Conservation (phyloP, 2,888 invertebrate species). For the Cryptosula pallasiana region DNA sequence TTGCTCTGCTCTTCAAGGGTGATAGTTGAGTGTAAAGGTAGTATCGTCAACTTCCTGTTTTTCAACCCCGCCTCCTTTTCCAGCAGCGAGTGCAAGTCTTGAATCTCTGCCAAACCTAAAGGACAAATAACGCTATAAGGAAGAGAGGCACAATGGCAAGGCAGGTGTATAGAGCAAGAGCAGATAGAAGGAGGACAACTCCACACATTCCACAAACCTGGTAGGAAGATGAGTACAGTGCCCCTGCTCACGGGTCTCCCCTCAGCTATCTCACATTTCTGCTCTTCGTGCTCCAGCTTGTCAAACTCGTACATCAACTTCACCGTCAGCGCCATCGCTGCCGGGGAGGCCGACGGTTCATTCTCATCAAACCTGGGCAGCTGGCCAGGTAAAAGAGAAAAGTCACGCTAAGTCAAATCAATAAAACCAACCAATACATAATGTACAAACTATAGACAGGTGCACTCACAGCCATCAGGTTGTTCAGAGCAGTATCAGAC, state of each 20-base stretch:
- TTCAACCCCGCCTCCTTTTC: neutral
- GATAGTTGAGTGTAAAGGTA: slow-evolving; percentile 64
- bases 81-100: slow-evolving; percentile 16
- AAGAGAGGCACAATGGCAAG: too few relatives aligned
- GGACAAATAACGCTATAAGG: too few relatives aligned
- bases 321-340: slow-evolving; percentile 62
- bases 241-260: slow-evolving; percentile 49
- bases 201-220: slow-evolving; percentile 56
- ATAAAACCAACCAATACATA: neutral
- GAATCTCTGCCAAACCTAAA: slow-evolving; percentile 72
- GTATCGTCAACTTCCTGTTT: slow-evolving; percentile 33
- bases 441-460: too few relatives aligned
- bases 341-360: slow-evolving; percentile 60
- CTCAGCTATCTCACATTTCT: neutral
- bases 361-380: slow-evolving; percentile 55
- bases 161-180: neutral
- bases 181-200: neutral
- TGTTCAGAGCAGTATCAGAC: slow-evolving; percentile 35
- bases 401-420: too few relatives aligned
- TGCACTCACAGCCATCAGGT: neutral
- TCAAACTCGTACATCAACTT: slow-evolving; percentile 66
- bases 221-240: slow-evolving; percentile 81
- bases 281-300: slow-evolving; percentile 57
- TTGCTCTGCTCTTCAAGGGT: slow-evolving; percentile 69
- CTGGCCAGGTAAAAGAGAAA: too few relatives aligned